phyloP scores from a whole-genome alignment of 2,113 vertebrate species.

The Myotis lucifugus region DNA sequence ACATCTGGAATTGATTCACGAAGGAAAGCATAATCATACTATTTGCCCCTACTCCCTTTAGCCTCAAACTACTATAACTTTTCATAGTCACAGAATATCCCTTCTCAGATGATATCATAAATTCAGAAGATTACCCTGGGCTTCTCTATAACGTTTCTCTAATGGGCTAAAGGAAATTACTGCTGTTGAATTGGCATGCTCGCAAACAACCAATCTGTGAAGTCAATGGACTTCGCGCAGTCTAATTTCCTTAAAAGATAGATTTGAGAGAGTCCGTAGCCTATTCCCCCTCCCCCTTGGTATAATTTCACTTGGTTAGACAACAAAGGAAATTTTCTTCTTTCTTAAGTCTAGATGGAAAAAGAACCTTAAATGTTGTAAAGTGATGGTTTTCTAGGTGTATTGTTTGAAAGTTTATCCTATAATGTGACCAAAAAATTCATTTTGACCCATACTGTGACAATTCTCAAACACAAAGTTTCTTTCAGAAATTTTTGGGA shows the following conservation, averaged over 20 bases:
- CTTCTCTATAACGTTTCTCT: conserved; percentile 62
- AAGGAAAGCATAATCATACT: conserved; percentile 32
- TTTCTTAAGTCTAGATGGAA: background rate
- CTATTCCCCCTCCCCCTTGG: background rate
- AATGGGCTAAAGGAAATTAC: conserved; percentile 64
- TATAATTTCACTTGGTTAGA: conserved; percentile 50
- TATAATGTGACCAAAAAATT: background rate
- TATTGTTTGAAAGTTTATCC: background rate
- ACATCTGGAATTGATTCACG: conserved; percentile 74
- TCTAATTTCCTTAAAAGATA: conserved; percentile 43
- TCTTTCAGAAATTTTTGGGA: conserved; percentile 12
- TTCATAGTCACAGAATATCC: conserved; percentile 71
- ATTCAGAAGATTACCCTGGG: conserved; percentile 62
- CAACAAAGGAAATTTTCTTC: conserved; percentile 10
- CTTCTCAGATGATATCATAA: conserved; percentile 74
- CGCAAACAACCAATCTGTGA: conserved; percentile 49
- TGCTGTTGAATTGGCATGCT: conserved; percentile 47
- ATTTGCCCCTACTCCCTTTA: conserved; percentile 31
- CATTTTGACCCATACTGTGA: conserved; percentile 1
- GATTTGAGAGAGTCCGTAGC: conserved; percentile 28
- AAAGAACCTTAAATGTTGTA: conserved; percentile 1
- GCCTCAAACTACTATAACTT: conserved; percentile 70
- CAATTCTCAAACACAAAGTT: conserved; percentile 43
- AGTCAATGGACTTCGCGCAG: conserved; percentile 29
- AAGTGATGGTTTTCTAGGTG: background rate